phyloP scores from a whole-genome alignment of 2,797 vertebrate genomes.

The Trachurus trachurus region DNA sequence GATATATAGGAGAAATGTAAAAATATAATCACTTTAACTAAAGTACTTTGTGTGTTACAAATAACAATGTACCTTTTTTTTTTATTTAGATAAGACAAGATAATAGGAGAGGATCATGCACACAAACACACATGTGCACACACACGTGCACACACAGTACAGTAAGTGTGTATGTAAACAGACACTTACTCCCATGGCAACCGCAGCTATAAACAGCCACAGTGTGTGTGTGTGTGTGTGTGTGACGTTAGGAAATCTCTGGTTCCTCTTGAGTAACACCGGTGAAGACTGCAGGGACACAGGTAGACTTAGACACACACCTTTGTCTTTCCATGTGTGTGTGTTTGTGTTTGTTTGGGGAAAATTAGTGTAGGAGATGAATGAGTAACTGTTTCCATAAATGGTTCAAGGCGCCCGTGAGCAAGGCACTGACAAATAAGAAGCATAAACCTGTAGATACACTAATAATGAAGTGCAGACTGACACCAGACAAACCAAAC shows the following conservation, averaged over 20 bases:
- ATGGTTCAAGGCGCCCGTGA: neutral
- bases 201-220: constrained; percentile 3
- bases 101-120: constrained; percentile 24
- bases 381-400: constrained; percentile 17
- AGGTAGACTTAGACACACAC: constrained; percentile 14
- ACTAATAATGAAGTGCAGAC: neutral
- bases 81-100: neutral
- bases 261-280: constrained; percentile 4
- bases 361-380: too few relatives aligned
- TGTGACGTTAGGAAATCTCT: constrained; percentile 28
- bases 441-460: too few relatives aligned
- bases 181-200: constrained; percentile 38
- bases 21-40: too few relatives aligned
- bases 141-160: neutral
- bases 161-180: constrained; percentile 31
- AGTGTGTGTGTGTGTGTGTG: constrained; percentile 17
- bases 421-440: neutral
- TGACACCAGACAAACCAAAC: neutral
- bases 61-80: neutral
- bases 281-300: neutral
- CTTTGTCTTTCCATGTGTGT: neutral
- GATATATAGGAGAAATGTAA: too few relatives aligned
- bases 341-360: neutral
- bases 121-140: neutral
- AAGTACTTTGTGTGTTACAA: neutral